These are phyloP conservation scores for Crocidura indochinensis DNA, from an alignment of 2,797 vertebrate species.

Conservation along the genomic window DNA sequence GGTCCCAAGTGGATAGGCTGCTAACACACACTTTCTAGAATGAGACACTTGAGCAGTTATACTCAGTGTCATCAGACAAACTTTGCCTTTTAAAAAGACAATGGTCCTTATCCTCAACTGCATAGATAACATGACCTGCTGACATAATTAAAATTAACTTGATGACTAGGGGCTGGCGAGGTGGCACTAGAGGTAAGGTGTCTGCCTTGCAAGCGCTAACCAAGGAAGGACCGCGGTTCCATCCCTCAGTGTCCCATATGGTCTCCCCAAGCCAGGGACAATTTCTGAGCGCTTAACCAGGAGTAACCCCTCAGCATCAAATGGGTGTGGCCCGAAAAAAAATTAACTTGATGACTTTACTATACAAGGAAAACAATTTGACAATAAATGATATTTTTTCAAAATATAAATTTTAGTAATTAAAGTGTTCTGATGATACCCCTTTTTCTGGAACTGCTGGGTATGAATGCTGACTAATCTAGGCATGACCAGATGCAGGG, in stretches of 20 bases:
- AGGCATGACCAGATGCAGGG: neutral
- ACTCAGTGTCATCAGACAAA: neutral
- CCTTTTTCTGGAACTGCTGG: neutral
- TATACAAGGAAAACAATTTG: slow-evolving; percentile 8
- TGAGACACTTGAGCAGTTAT: neutral
- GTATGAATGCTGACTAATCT: neutral
- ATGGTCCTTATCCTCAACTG: neutral
- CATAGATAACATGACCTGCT: neutral
- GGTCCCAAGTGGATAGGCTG: no score
- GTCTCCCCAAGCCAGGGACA: no score
- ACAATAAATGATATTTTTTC: neutral
- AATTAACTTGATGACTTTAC: slow-evolving; percentile 19
- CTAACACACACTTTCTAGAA: no score
- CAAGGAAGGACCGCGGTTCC: no score
- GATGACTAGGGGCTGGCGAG: no score
- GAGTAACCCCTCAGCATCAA: no score
- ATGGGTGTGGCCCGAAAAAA: no score
- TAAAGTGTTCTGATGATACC: neutral
- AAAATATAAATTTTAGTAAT: neutral
- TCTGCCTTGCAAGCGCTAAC: no score
- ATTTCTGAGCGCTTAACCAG: no score
- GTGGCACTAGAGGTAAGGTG: no score
- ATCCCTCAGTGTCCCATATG: no score
- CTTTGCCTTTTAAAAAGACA: slow-evolving; percentile 17
- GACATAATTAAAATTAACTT: slow-evolving; percentile 31